Evolutionary conservation across 1,140 invertebrate species (phyloP).

Genomic region (Drosophila hydei): DNA sequence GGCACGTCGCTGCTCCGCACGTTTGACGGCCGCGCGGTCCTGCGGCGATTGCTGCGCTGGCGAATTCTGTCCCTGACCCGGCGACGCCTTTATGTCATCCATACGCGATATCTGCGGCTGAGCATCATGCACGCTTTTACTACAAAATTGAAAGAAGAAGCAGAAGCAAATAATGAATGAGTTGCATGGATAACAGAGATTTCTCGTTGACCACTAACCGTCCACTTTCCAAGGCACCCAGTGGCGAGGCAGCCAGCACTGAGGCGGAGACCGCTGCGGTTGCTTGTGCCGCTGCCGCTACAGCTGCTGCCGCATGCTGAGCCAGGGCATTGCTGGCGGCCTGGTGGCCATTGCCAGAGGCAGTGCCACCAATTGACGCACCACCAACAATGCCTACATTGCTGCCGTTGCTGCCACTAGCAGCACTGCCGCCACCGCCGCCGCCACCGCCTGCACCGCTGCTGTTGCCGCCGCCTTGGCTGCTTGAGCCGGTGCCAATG

Average conservation of each 20-base stretch:
- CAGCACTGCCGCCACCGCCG: slow-evolving; percentile 49
- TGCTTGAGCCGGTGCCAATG: slow-evolving; percentile 48
- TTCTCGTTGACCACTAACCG: slow-evolving; percentile 49
- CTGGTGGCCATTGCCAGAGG: slow-evolving; percentile 48
- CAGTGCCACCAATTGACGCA: slow-evolving; percentile 27
- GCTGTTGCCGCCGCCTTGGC: slow-evolving; percentile 49
- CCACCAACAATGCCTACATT: slow-evolving; percentile 16
- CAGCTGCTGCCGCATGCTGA: slow-evolving; percentile 63
- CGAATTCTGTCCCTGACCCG: slow-evolving; percentile 83
- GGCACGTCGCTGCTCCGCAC: slow-evolving; percentile 90
- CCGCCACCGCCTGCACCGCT: slow-evolving; percentile 29
- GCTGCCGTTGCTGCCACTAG: slow-evolving; percentile 14
- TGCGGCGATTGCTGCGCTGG: slow-evolving; percentile 87
- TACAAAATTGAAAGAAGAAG: slow-evolving; percentile 49
- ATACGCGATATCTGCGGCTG: slow-evolving; percentile 82
- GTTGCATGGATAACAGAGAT: too few species aligned
- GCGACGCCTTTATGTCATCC: slow-evolving; percentile 86
- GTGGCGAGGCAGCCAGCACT: slow-evolving; percentile 66
- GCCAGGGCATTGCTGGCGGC: slow-evolving; percentile 40
- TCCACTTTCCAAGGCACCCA: slow-evolving; percentile 79
- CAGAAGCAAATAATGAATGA: neutral
- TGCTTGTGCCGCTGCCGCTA: slow-evolving; percentile 73
- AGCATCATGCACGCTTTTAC: slow-evolving; percentile 85
- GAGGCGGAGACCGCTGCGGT: slow-evolving; percentile 54
- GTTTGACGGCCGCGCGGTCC: slow-evolving; percentile 89